These are phyloP conservation scores for Stenichneumon culpator DNA, from an alignment of 2,888 invertebrate species.

Conservation along the genomic window DNA sequence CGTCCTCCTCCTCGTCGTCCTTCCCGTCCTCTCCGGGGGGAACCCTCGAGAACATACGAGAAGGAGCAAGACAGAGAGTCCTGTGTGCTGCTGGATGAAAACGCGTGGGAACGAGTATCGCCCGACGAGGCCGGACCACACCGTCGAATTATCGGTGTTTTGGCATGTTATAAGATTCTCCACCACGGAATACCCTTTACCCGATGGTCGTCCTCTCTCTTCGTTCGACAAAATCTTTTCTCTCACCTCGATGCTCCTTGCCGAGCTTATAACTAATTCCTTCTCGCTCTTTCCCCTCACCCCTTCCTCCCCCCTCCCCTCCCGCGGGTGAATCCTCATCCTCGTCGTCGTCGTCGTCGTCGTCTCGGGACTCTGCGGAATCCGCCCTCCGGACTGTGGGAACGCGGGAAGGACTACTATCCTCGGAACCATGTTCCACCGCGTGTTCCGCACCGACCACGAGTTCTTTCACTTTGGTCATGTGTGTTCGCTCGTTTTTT, in stretches of 20 bases:
- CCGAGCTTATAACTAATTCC: slow-evolving; percentile 27
- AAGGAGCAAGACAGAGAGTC: slow-evolving; percentile 5
- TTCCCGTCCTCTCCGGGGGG: background rate
- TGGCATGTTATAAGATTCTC: slow-evolving; percentile 83
- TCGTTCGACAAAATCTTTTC: slow-evolving; percentile 27
- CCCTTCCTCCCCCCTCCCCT: slow-evolving; percentile 23
- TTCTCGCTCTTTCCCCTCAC: slow-evolving; percentile 25
- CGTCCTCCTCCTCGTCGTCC: background rate
- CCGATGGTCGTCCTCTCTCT: slow-evolving; percentile 26
- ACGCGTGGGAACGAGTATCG: slow-evolving; percentile 83
- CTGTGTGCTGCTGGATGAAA: slow-evolving; percentile 51
- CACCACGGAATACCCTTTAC: slow-evolving; percentile 40
- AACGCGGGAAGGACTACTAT: slow-evolving; percentile 76
- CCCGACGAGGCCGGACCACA: slow-evolving; percentile 83
- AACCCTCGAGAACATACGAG: background rate
- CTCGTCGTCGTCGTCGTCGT: slow-evolving; percentile 6
- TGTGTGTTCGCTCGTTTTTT: slow-evolving; percentile 18
- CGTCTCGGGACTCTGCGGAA: slow-evolving; percentile 79
- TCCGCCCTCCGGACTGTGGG: slow-evolving; percentile 83
- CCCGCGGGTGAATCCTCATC: too few species aligned
- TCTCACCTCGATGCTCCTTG: background rate
- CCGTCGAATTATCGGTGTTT: slow-evolving; percentile 85
- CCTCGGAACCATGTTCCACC: slow-evolving; percentile 73
- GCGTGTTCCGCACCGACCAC: slow-evolving; percentile 72
- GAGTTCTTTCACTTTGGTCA: slow-evolving; percentile 61